Evolutionary conservation across 2,888 invertebrate genomes (phyloP), one percentile per base, ranked within the genome.

Genomic region (Dynastes maya): DNA sequence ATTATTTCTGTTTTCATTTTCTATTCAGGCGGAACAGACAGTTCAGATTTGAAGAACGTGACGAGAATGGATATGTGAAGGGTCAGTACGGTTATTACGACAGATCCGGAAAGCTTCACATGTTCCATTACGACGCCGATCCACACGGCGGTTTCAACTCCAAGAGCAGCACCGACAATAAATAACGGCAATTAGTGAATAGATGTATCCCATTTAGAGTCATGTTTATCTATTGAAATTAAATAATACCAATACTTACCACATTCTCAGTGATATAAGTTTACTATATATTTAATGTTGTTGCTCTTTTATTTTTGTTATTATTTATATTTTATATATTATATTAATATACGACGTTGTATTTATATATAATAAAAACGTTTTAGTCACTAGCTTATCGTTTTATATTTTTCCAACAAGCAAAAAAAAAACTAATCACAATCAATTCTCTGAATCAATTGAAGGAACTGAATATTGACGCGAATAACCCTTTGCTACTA

Each of bases 31-130:
- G 93, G 88, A 95, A 95, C 88, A 92, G 96, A 37, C 95, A 95
- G 84, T 96, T 95, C 87, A 92, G 95, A 80, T 93, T 92, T 85
- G 96, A 96, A 87, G 95, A 96, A 87, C 91, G 93, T 75, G 93
- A 95, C 87, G 92, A 92, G 81, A 92, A 94, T 77, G 96, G 96
- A 4, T 90, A 92, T 79, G 94, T 96, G 63, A 93, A 92, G 83
- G 96, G 96, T 3, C 94, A 95, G 85, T 96, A 95, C 85, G 96
- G 96, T 61, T 96, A 94, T 88, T 92, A 94, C 86, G 95, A 95
- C 87, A 92, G 92, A 80, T 88, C 90, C 82, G 96, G 96, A 16
- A 95, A 95, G 89, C 90, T 95, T 55, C 92, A 93, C 81, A 91
- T 95, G 32, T 93, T 95, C 80, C 94, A 94, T 88, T 96, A 96